These are phyloP conservation scores for Muschampia plurimacula DNA, from an alignment of 2,888 invertebrate species.

Conservation along the genomic window DNA sequence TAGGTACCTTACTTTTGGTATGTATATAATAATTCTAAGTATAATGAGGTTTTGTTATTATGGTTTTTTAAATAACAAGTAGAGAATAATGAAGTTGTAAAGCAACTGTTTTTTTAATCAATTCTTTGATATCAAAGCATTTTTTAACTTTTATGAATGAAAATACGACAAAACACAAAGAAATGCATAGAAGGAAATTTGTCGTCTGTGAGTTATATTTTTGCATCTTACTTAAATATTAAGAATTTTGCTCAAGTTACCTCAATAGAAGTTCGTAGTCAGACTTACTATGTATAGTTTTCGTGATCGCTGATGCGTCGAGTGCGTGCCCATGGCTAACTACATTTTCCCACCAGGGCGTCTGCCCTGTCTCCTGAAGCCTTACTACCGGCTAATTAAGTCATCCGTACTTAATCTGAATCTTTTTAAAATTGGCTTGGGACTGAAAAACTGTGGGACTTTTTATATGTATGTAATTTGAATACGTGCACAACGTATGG, in stretches of 20 bases:
- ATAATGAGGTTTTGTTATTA: too few relatives aligned
- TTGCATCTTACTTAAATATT: background rate
- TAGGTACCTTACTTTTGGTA: too few relatives aligned
- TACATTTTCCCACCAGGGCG: slow-evolving; percentile 72
- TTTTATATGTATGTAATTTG: too few relatives aligned
- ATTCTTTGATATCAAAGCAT: too few relatives aligned
- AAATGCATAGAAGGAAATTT: too few relatives aligned
- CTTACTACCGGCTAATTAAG: slow-evolving; percentile 63
- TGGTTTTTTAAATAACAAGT: too few relatives aligned
- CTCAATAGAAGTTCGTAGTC: slow-evolving; percentile 53
- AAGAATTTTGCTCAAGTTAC: background rate
- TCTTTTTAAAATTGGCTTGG: slow-evolving; percentile 6
- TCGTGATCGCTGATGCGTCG: slow-evolving; percentile 77
- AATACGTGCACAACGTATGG: background rate
- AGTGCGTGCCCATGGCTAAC: slow-evolving; percentile 66
- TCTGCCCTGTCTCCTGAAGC: slow-evolving; percentile 67
- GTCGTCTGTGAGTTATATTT: too few relatives aligned
- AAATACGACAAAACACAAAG: too few relatives aligned
- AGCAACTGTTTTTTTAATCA: too few relatives aligned
- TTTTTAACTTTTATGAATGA: too few relatives aligned
- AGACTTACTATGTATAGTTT: slow-evolving; percentile 62
- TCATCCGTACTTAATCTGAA: slow-evolving; percentile 50
- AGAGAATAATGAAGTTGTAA: too few relatives aligned
- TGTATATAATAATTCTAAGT: too few relatives aligned
- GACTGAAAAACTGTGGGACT: background rate